A percentile compares a stretch with the other conserved stretches of the same genome.
These are phyloP conservation scores for Columbina picui DNA, from an alignment of 2,113 vertebrate genomes.

Conservation along the genomic window DNA sequence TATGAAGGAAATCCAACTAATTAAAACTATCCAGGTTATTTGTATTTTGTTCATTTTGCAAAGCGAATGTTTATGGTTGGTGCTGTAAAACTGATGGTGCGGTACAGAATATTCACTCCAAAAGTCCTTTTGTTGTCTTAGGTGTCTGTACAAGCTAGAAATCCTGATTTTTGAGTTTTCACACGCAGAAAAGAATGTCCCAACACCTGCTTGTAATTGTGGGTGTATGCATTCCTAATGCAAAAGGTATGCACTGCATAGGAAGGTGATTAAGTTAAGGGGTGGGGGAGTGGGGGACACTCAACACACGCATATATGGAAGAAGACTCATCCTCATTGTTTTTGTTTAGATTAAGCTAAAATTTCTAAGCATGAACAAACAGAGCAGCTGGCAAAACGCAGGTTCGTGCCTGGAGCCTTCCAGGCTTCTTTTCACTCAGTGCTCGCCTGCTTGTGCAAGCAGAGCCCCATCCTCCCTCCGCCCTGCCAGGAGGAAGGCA, in stretches of 20 bases:
- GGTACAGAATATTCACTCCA: not conserved
- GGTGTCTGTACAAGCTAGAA: not conserved
- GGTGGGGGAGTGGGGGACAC: not conserved
- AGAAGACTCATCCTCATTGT: not conserved
- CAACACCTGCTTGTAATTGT: not conserved
- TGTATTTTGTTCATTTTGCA: not conserved
- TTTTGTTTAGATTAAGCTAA: not conserved
- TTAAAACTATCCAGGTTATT: not conserved
- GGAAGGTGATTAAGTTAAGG: not conserved
- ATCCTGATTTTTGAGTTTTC: not conserved
- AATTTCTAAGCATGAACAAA: not conserved
- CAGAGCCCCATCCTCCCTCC: slow-evolving; percentile 33
- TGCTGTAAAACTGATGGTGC: not conserved
- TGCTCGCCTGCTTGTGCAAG: slow-evolving; percentile 54
- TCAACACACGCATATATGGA: not conserved
- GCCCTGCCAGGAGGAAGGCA: slow-evolving; percentile 47
- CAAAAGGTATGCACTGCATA: not conserved
- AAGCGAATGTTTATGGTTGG: not conserved
- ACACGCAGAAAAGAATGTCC: not conserved
- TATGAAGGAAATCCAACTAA: not conserved
- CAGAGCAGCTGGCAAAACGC: not conserved
- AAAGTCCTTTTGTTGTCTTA: not conserved
- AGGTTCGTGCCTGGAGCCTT: not conserved
- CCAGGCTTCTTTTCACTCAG: not conserved
- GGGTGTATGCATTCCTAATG: slow-evolving; percentile 24